Base-by-base conservation (phyloP, 2,888 invertebrate species). In the Macaria notata region DNA sequence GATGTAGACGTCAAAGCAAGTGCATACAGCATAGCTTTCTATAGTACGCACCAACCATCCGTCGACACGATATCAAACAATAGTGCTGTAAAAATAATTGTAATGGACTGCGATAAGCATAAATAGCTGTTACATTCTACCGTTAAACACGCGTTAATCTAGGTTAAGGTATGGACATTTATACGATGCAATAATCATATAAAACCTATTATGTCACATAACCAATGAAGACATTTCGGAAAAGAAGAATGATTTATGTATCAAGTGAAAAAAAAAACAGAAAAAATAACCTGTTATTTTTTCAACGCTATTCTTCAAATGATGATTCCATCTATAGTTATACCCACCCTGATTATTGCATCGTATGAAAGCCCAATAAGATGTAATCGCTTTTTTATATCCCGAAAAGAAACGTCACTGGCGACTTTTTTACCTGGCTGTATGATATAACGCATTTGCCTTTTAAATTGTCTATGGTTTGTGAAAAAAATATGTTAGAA, bases 1-100 rank as follows among this genome's bases (percentile, higher is more conserved):
- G 50, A 54, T 77, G 75, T 82, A 78, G 70, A 71, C 71, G 73
- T 78, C 76, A 74, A 78, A 78, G 84, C 79, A 80, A 63, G 79
- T 83, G 81, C 81, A 75, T 72, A 76, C 84, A 81, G 78, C 84
- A 78, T 77, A 83, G 86, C 86, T 88, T 86, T 77, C 74, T 71
- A 72, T 73, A 78, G 69, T 75, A 74, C 79, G 77, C 83, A 83
- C 81, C 77, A 70, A 76, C 72, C 76, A 83, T 78, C 81, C 75
- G 73, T 78, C 78, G 75, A 71, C 74, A 71, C 64, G 68, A 70
- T 65, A 72, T 61, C 70, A 70, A 72, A 74, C 73, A 73, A 72
- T 62, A 74, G 79, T 78, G 84, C 82, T 82, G 77, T 84, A 77
- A 69, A 66, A 63, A 66, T 70, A 64, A 59, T 54, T 59, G 68